phyloP scores from a whole-genome alignment of 2,888 invertebrate genomes.

The Caenorhabditis uteleia region DNA sequence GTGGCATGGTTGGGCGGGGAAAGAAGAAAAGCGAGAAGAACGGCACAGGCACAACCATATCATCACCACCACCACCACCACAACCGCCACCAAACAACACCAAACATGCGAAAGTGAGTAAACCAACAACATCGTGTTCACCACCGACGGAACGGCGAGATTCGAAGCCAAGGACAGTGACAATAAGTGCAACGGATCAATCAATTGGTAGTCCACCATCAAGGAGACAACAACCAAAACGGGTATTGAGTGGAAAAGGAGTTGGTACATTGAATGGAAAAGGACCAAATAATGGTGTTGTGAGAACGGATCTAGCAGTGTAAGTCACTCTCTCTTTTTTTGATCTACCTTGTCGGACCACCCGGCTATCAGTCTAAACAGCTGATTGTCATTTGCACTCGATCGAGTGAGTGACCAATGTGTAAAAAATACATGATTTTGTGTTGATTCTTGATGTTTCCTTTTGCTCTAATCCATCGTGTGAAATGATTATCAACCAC shows the following conservation, averaged over 20 bases:
- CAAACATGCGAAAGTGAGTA: slow-evolving; percentile 19
- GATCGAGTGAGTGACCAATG: too few species aligned
- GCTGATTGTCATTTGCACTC: too few species aligned
- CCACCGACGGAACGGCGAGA: too few species aligned
- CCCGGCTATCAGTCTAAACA: too few species aligned
- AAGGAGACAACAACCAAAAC: slow-evolving; percentile 12
- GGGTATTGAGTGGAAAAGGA: slow-evolving; percentile 22
- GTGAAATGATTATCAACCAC: too few species aligned
- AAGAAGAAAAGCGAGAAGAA: slow-evolving; percentile 30
- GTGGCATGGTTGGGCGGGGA: slow-evolving; percentile 30
- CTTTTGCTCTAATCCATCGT: too few species aligned
- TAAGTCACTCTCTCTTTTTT: too few species aligned
- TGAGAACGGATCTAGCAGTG: slow-evolving; percentile 30
- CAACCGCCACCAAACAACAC: slow-evolving; percentile 7
- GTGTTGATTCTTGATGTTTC: too few species aligned
- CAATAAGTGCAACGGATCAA: not conserved
- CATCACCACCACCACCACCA: not conserved
- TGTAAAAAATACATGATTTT: too few species aligned
- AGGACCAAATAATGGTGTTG: slow-evolving; percentile 7
- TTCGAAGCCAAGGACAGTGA: not conserved
- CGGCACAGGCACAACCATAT: too few species aligned
- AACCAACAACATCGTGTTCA: slow-evolving; percentile 23
- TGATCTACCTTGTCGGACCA: too few species aligned
- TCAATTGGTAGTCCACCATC: slow-evolving; percentile 9
- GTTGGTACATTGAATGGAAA: not conserved